Base-by-base conservation (phyloP, 2,797 vertebrate genomes). In the Cyclopterus lumpus region DNA sequence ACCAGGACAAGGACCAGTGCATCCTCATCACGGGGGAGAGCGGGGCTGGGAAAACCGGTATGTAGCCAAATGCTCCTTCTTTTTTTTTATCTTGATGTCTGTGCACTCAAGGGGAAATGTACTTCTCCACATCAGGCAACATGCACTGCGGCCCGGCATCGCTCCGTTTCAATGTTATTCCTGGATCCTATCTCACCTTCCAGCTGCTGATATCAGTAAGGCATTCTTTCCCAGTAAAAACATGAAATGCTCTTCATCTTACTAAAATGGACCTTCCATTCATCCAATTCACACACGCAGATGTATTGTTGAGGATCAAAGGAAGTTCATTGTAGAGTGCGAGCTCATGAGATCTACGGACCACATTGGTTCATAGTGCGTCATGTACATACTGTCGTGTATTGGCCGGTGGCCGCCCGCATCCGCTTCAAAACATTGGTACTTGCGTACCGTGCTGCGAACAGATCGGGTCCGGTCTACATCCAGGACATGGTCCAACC, bases 21-120 rank as follows among this genome's bases (percentile, higher is more conserved):
- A 99, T 99, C 86, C 97, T 99, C 77, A 99, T 99, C 85, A 99
- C 98, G 28, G 98, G 98, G 75, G 98, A 99, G 89, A 99, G 98
- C 3, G 98, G 98, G 75, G 97, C 98, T 75, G 98, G 98, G 77
- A 99, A 99, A 95, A 99, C 98, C 42, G 98, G 98, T 99, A 91
- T 93, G 88, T 24, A 40, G 7, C 44, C 8, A 36, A 32, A 60
- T 14, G 2, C 4, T 49, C 9, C 12, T 12, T 12, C 4, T 12
- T 38, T 12, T 12, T 38, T 12, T 62, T 2, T 34, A 24, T 38
- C n/a, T 14, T 20, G 36, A 20, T 3, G 0, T 40, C 46, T 53
- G 3, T 63, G 38, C 5, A 34, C 36, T 36, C 5, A 32, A n/a
- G 5, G 2, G 3, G n/a, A 58, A 1, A 65, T 30, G 7, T 22